phyloP scores from a whole-genome alignment of 2,888 invertebrate genomes.

The Encarsia formosa region DNA sequence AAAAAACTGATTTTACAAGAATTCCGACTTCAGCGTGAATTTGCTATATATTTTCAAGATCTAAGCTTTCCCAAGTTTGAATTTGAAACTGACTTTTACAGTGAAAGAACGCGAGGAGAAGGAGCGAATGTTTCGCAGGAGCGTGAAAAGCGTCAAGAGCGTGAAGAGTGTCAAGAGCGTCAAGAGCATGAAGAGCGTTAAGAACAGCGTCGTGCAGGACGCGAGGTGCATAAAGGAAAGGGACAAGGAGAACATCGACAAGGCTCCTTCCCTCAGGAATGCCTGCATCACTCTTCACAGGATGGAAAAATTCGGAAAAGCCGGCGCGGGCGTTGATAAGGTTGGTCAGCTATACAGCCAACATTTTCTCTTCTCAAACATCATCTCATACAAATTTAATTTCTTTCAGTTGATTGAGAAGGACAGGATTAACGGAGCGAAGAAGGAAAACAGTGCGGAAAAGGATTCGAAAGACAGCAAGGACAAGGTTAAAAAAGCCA shows the following conservation, averaged over 20 bases:
- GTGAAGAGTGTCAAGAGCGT: constrained; percentile 32
- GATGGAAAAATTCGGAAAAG: constrained; percentile 32
- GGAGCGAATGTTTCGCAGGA: constrained; percentile 36
- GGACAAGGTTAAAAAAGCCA: constrained; percentile 51
- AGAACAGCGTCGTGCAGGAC: constrained; percentile 17
- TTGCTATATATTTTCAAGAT: no score
- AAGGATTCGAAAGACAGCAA: constrained; percentile 31
- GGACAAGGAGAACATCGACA: constrained; percentile 35
- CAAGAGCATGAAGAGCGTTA: constrained; percentile 25
- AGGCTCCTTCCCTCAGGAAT: constrained; percentile 33
- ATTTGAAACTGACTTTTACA: background rate
- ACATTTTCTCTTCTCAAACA: no score
- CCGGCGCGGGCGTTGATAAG: no score
- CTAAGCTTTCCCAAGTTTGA: no score
- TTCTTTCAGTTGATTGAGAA: constrained; percentile 8
- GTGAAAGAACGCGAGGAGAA: constrained; percentile 25
- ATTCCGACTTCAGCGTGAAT: no score
- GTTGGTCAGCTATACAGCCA: no score
- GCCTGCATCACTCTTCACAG: constrained; percentile 30
- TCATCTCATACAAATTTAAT: background rate
- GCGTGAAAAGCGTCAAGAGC: constrained; percentile 34
- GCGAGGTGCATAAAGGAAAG: constrained; percentile 31
- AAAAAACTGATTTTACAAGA: no score
- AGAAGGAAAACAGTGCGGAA: constrained; percentile 1
- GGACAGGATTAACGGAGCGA: background rate